Conservation (phyloP, 2,888 invertebrate species). For the Nasonovia ribisnigri region DNA sequence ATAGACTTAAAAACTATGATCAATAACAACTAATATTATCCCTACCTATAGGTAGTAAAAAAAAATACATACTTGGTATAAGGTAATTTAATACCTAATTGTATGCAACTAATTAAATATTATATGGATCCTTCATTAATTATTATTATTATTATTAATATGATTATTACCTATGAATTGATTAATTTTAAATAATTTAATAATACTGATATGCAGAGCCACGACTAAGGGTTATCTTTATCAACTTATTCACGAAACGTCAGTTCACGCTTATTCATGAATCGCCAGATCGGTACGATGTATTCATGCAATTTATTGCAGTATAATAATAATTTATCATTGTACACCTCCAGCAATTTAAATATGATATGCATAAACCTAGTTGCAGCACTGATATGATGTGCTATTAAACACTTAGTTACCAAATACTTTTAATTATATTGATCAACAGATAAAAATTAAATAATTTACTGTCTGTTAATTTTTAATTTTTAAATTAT, state of each 20-base stretch:
- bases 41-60: not conserved
- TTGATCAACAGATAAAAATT: not conserved
- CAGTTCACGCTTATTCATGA: not conserved
- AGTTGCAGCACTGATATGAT: not conserved
- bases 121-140: no score
- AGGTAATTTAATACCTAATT: not conserved
- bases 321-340: no score
- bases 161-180: not conserved
- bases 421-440: not conserved
- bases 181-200: not conserved
- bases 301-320: not conserved
- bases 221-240: not conserved
- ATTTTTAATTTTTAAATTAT: not conserved
- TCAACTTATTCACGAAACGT: not conserved
- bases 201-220: not conserved
- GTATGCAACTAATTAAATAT: not conserved
- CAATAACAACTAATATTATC: not conserved
- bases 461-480: not conserved
- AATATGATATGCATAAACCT: not conserved
- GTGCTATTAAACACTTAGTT: not conserved
- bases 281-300: not conserved
- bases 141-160: no score
- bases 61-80: no score
- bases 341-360: not conserved
- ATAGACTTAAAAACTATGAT: not conserved